A percentile compares a stretch with the other conserved stretches of the same genome.
Evolutionary conservation across 2,888 invertebrate genomes (phyloP).

Genomic region (Nomada hirtipes): DNA sequence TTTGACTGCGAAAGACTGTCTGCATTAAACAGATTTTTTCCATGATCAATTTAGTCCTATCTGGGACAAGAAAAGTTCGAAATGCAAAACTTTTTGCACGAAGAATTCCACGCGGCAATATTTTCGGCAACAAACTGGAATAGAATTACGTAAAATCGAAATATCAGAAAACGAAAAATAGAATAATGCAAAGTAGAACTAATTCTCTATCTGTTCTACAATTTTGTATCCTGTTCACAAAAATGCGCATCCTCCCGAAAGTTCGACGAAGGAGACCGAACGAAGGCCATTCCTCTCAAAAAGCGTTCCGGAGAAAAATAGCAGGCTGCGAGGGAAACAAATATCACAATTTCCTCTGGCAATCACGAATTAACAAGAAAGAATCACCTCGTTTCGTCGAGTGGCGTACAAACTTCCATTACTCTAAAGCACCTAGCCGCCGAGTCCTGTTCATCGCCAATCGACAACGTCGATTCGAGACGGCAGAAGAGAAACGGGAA

Average conservation of each 20-base stretch:
- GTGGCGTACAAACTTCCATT: conserved; percentile 11
- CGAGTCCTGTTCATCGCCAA: background rate
- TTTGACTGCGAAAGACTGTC: background rate
- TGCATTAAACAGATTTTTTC: no score
- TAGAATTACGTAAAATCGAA: no score
- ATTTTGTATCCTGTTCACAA: no score
- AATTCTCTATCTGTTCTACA: no score
- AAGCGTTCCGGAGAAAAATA: background rate
- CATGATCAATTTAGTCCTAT: no score
- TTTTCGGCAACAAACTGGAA: no score
- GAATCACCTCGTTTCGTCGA: conserved; percentile 17
- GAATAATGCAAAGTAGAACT: no score
- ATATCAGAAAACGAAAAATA: no score
- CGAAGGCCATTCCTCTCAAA: background rate
- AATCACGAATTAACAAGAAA: conserved; percentile 26
- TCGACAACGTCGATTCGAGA: conserved; percentile 2
- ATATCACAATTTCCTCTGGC: background rate
- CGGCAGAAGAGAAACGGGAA: background rate
- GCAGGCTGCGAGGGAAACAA: background rate
- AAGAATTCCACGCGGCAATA: no score
- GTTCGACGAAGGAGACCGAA: background rate
- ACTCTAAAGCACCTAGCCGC: conserved; percentile 3
- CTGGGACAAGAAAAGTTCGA: no score
- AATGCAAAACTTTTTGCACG: no score
- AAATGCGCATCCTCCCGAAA: background rate